Evolutionary conservation across 2,797 vertebrate species (phyloP).

Genomic region (Microctenopoma lineatum): DNA sequence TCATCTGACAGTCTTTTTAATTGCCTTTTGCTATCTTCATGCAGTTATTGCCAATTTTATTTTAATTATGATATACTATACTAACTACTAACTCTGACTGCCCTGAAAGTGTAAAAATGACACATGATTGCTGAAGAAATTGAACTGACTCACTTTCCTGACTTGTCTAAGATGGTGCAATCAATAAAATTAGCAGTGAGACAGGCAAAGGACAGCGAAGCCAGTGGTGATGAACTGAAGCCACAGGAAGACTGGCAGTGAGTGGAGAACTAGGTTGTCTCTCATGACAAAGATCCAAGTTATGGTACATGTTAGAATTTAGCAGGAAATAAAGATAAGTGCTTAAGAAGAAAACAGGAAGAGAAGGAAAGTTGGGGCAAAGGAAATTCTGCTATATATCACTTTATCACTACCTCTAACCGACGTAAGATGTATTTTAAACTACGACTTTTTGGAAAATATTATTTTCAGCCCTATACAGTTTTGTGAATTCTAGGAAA

Average conservation of each 20-base stretch:
- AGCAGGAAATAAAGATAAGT: conserved; percentile 61
- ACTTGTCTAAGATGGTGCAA: conserved; percentile 54
- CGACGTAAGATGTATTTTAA: too few relatives aligned
- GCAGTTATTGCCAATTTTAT: conserved; percentile 43
- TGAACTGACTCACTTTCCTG: conserved; percentile 51
- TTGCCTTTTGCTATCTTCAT: conserved; percentile 41
- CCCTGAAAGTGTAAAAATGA: conserved; percentile 50
- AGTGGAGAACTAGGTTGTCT: conserved; percentile 57
- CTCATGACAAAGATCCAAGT: conserved; percentile 57
- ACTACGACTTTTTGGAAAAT: too few relatives aligned
- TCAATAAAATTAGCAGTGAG: conserved; percentile 73
- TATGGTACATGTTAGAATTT: conserved; percentile 67
- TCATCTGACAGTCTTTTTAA: conserved; percentile 39
- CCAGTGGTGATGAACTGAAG: conserved; percentile 53
- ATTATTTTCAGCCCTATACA: too few relatives aligned
- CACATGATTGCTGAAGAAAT: conserved; percentile 62
- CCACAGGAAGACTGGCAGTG: conserved; percentile 60
- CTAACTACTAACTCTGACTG: conserved; percentile 45
- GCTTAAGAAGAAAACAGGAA: neutral
- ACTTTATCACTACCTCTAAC: too few relatives aligned
- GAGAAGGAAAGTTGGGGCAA: neutral
- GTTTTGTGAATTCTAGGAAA: too few relatives aligned
- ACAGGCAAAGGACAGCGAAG: conserved; percentile 45
- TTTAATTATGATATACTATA: conserved; percentile 67
- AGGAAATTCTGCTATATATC: neutral